Percentiles rank a stretch among this genome's conserved stretches.
phyloP scores from a whole-genome alignment of 2,113 vertebrate genomes.

The Aspiorhynchus laticeps region DNA sequence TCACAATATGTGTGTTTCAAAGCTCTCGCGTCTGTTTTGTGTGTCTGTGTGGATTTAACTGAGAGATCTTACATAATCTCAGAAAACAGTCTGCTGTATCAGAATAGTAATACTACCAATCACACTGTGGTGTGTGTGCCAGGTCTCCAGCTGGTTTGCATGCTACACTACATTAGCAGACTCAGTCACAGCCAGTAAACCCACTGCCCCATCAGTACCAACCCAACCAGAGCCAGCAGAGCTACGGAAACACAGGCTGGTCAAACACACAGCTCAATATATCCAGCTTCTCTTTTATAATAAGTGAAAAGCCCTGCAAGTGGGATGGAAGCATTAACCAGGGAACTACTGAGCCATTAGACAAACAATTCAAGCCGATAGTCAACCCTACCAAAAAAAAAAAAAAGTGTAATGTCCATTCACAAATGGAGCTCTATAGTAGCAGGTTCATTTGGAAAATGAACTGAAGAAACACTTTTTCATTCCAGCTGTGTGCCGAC shows the following conservation, averaged over 20 bases:
- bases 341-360: conserved; percentile 35
- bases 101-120: conserved; percentile 54
- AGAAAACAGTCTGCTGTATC: conserved; percentile 50
- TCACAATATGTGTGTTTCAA: conserved; percentile 34
- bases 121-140: conserved; percentile 21
- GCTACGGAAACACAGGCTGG: conserved; percentile 39
- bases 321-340: not conserved
- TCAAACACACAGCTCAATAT: conserved; percentile 39
- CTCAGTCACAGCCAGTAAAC: conserved; percentile 54
- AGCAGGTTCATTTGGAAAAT: not conserved
- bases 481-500: conserved; percentile 33
- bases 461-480: conserved; percentile 9
- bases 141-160: conserved; percentile 51
- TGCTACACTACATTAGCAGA: conserved; percentile 53
- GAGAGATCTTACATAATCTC: conserved; percentile 51
- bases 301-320: conserved; percentile 4
- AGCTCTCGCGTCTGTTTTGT: conserved; percentile 31
- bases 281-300: conserved; percentile 9
- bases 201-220: conserved; percentile 59
- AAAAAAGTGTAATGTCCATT: not conserved
- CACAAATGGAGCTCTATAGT: not conserved
- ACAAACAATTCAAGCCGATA: conserved; percentile 14
- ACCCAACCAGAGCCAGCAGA: conserved; percentile 57
- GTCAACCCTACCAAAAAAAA: not conserved
- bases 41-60: conserved; percentile 43